A percentile compares a stretch with the other conserved stretches of the same genome.
phyloP scores from a whole-genome alignment of 23 tunicate genomes.

The Halocynthia roretzi region DNA sequence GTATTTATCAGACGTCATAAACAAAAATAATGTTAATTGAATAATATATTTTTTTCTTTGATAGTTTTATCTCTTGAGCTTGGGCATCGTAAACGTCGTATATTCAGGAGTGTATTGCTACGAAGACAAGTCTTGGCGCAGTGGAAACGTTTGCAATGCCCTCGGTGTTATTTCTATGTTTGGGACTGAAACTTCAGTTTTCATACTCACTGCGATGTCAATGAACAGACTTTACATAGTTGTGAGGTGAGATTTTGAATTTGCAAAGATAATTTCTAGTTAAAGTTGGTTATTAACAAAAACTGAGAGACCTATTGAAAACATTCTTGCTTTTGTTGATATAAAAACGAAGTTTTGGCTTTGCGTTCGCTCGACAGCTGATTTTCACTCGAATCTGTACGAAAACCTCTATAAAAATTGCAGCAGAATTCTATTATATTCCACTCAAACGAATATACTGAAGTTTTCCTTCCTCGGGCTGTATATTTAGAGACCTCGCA shows the following conservation, averaged over 20 bases:
- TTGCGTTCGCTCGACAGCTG: too few species aligned
- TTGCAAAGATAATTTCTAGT: neutral
- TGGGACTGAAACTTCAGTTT: conserved; percentile 1
- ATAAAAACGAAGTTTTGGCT: too few species aligned
- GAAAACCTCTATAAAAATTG: too few species aligned
- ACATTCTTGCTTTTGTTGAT: neutral
- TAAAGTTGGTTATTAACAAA: neutral
- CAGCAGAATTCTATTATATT: too few species aligned
- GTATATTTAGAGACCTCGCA: too few species aligned
- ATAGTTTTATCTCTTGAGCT: neutral
- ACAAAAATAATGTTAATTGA: neutral
- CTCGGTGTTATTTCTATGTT: conserved; percentile 5
- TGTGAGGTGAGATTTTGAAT: neutral
- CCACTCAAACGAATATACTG: too few species aligned
- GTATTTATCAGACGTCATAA: neutral
- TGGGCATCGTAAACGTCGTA: neutral
- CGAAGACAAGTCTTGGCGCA: neutral
- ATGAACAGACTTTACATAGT: conserved; percentile 1
- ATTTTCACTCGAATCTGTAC: too few species aligned
- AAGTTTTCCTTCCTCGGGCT: too few species aligned
- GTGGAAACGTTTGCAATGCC: conserved; percentile 2
- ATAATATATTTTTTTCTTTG: neutral
- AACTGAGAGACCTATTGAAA: neutral
- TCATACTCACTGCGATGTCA: conserved; percentile 1
- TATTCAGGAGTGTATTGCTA: conserved; percentile 5